Percentiles rank a stretch among this genome's conserved stretches.
phyloP scores from a whole-genome alignment of 1,140 invertebrate species.

The Solenopsis fugax region DNA sequence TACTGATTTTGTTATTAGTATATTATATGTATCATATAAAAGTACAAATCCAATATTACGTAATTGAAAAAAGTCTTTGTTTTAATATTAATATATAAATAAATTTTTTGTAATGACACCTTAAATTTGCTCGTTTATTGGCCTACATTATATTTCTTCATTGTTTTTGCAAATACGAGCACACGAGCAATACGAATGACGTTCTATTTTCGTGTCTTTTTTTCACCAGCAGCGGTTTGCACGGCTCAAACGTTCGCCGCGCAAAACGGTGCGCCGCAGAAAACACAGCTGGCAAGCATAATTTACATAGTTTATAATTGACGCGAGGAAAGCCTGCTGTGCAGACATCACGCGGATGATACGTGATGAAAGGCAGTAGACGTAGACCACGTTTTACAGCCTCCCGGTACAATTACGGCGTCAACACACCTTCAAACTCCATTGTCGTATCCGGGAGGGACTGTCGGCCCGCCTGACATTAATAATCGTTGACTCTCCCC shows the following conservation, averaged over 20 bases:
- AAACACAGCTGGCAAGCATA: conserved; percentile 26
- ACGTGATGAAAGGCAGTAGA: conserved; percentile 29
- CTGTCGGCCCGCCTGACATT: conserved; percentile 1
- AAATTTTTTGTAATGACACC: too few relatives aligned
- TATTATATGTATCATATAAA: too few relatives aligned
- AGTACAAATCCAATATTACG: too few relatives aligned
- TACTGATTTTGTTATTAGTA: too few relatives aligned
- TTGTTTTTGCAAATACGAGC: too few relatives aligned
- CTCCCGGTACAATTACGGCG: background rate
- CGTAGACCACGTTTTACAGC: conserved; percentile 15
- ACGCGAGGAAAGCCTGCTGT: conserved; percentile 4
- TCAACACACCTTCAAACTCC: background rate
- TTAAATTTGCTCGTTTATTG: too few relatives aligned
- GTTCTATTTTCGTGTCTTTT: conserved; percentile 18
- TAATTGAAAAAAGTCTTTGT: too few relatives aligned
- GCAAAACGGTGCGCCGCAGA: background rate
- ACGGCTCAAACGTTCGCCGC: background rate
- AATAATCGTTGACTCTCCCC: conserved; percentile 19
- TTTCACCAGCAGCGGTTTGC: background rate
- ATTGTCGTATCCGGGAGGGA: background rate
- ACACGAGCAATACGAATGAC: background rate
- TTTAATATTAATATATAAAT: too few relatives aligned
- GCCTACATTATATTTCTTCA: too few relatives aligned
- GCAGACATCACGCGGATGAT: conserved; percentile 6
- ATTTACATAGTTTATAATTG: conserved; percentile 52